These are phyloP conservation scores for Melipona quadrifasciata DNA, from an alignment of 1,140 invertebrate genomes.

Conservation along the genomic window DNA sequence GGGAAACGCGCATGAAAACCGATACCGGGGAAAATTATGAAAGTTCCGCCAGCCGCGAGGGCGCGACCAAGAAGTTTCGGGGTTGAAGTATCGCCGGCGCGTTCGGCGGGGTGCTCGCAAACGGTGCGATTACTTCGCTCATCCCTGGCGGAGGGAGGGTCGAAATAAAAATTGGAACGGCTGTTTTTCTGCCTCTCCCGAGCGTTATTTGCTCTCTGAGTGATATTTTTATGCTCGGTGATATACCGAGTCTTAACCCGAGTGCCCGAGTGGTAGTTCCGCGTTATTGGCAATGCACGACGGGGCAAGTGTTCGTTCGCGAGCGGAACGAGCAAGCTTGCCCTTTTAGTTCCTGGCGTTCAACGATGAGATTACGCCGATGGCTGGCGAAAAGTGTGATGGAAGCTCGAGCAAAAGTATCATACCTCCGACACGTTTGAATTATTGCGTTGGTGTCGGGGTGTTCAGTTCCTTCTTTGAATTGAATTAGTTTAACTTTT, in stretches of 20 bases:
- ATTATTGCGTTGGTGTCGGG: too few species aligned
- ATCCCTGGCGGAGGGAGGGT: not conserved
- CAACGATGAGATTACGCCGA: not conserved
- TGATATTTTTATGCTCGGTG: not conserved
- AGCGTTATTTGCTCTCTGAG: not conserved
- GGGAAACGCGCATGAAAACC: not conserved
- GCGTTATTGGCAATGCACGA: not conserved
- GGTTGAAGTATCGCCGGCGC: not conserved
- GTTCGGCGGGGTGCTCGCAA: not conserved
- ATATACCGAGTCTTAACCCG: not conserved
- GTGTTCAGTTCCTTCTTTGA: too few species aligned
- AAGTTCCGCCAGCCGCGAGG: not conserved
- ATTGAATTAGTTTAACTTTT: too few species aligned
- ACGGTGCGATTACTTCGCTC: not conserved
- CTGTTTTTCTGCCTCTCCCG: not conserved
- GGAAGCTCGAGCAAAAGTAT: too few species aligned
- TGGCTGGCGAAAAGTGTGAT: not conserved
- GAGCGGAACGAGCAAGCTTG: accelerated
- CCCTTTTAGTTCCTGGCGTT: not conserved
- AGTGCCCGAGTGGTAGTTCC: not conserved
- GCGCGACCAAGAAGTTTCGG: too few species aligned
- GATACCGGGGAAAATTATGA: not conserved
- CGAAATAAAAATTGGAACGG: not conserved
- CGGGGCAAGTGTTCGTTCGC: not conserved
- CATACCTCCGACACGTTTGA: too few species aligned